Evolutionary conservation across 1,140 invertebrate species (phyloP), one percentile per base, ranked within the genome.

Genomic region (Latrodectus geometricus): DNA sequence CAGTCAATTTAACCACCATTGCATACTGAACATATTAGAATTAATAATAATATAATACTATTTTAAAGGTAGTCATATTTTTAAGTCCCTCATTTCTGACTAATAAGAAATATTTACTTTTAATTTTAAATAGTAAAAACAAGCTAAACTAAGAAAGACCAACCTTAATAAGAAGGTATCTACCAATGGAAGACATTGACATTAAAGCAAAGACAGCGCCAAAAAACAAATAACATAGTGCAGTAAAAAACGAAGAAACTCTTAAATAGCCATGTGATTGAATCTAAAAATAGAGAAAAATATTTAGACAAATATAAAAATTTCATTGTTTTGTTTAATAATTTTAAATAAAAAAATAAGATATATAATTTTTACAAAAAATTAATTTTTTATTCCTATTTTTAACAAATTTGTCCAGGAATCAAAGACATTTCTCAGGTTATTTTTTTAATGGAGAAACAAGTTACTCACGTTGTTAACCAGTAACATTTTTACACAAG

Each of bases 141-240:
- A 35, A 35, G 5, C 5, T 3, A 35, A 35, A 35, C 5, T 35
- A 35, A 3, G 35, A 35, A 35, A 35, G 1, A 35, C 49, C 85
- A 93, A 94, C 92, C 93, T 93, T 94, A 4, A 95, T 89, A 4
- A 97, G 90, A 20, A 96, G 90, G 70, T 91, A 92, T 70, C 94
- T 92, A 0, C 94, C 94, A 84, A 92, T 93, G 12, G 92, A 89
- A 87, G 93, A 95, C 84, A 94, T 94, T 1, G 94, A 90, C 89
- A 98, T 90, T 0, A 96, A 14, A 2, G 91, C 91, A 89, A 97
- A 94, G 0, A 96, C 75, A 0, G 92, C 73, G 9, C 92, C 93
- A 81, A 93, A 91, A 8, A 96, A 87, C 0, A 93, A 89, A 0
- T 93, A 88, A 0, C 91, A 70, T 0, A 95, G 48, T 0, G 93